Evolutionary conservation across 2,888 invertebrate species (phyloP).

Genomic region (Choreutis nemorana): DNA sequence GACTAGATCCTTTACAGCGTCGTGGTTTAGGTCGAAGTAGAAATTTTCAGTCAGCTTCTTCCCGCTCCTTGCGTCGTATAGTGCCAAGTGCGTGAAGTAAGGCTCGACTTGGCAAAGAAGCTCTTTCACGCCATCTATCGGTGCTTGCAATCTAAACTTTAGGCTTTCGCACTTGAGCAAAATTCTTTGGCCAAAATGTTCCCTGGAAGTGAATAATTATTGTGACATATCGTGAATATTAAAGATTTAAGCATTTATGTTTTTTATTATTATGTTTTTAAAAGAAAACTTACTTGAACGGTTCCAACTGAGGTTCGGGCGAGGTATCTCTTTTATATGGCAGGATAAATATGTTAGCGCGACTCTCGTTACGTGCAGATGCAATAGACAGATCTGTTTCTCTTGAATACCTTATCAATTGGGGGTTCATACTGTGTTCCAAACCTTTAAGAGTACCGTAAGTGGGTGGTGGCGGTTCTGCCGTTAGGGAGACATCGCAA

Average conservation of each 20-base stretch:
- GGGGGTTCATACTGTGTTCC: conserved; percentile 93
- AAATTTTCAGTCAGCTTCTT: conserved; percentile 94
- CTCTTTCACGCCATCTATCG: conserved; percentile 78
- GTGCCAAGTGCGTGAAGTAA: conserved; percentile 86
- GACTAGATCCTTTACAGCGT: conserved; percentile 70
- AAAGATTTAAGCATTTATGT: background rate
- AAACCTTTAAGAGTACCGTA: conserved; percentile 88
- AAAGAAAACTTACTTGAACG: conserved; percentile 64
- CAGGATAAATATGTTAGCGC: conserved; percentile 78
- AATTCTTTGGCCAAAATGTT: conserved; percentile 88
- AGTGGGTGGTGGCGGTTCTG: conserved; percentile 70
- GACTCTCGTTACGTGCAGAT: conserved; percentile 79
- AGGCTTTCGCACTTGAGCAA: conserved; percentile 84
- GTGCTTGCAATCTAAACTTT: conserved; percentile 84
- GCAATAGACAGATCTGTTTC: conserved; percentile 91
- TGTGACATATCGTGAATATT: background rate
- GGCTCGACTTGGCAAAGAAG: conserved; percentile 89
- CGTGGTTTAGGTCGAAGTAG: conserved; percentile 86
- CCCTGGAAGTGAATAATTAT: conserved; percentile 53
- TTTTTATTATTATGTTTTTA: background rate
- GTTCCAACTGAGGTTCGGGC: conserved; percentile 70
- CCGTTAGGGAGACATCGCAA: conserved; percentile 59
- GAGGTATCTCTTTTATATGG: conserved; percentile 48
- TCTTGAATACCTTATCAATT: conserved; percentile 86
- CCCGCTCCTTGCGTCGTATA: conserved; percentile 89